phyloP scores from a whole-genome alignment of 2,888 invertebrate genomes.

The Ichneumoninae sp. region DNA sequence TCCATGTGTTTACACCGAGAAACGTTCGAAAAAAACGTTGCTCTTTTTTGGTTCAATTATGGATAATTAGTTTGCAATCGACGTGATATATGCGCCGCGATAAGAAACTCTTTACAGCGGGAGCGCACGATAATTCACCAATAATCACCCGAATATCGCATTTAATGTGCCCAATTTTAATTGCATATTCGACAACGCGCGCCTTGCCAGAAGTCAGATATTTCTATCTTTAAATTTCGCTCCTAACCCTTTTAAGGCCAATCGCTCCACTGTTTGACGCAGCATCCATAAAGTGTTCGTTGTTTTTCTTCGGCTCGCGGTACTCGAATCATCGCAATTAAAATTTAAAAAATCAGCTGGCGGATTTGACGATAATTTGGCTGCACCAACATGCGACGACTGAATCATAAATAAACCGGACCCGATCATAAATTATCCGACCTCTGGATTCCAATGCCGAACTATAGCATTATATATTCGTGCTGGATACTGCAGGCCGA shows the following conservation, averaged over 20 bases:
- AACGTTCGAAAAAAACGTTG: too few relatives aligned
- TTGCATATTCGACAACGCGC: not conserved
- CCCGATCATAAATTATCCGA: too few relatives aligned
- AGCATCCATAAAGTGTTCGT: not conserved
- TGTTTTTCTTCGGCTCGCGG: not conserved
- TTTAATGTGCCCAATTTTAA: not conserved
- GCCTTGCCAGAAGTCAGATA: not conserved
- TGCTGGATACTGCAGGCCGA: too few relatives aligned
- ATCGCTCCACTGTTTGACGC: not conserved
- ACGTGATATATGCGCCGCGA: not conserved
- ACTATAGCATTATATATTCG: too few relatives aligned
- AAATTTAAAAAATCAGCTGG: not conserved
- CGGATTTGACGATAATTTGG: not conserved
- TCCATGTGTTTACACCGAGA: too few relatives aligned
- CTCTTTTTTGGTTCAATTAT: too few relatives aligned
- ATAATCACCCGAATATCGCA: conserved; percentile 5
- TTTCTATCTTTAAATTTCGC: not conserved
- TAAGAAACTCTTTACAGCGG: not conserved
- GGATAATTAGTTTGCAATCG: not conserved
- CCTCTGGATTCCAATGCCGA: too few relatives aligned
- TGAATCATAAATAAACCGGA: not conserved
- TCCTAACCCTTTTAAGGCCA: not conserved
- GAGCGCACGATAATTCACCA: not conserved
- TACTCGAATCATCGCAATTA: not conserved
- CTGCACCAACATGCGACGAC: not conserved